Evolutionary conservation across 92 coral and sea anemone genomes (phyloP), one percentile per base, ranked within the genome.

Genomic region (Paramuricea clavata): DNA sequence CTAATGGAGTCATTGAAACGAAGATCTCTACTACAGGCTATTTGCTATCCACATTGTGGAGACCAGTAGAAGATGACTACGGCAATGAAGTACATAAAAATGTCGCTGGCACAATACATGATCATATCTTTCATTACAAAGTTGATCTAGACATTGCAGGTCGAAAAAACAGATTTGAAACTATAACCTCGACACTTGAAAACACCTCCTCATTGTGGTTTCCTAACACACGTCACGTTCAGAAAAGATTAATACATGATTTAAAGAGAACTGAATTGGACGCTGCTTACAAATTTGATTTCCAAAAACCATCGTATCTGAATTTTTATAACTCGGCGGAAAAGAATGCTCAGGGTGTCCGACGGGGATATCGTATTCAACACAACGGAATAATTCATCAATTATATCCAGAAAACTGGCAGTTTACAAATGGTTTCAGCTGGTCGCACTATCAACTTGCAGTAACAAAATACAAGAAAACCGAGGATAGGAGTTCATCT

Each of bases 401-500:
- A 83, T 47, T 95, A 79, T 95, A 92, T 68, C 97, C 97, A 0
- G 92, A 93, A 33, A 92, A 93, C 56, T 95, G 98, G 98, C 78
- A 89, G 73, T 59, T 93, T 17, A 89, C 90, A 0, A 92, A 92
- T 8, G 91, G 88, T 67, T 73, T 91, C 30, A 87, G 91, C 74
- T 95, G 98, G 98, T 94, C 94, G 13, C 82, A 88, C 54, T 93
- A 94, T 56, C 98, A 94, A 80, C 78, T 94, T 90, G 95, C 95
- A 17, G 95, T 94, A 27, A 94, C 98, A 41, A 94, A 88, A 60
- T 81, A 92, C 93, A 95, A 95, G n/a, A 93, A 88, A 52, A 92
- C 78, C 33, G 98, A 95, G 60, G 71, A 87, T 17, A 82, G 90
- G 33, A 95, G 98, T 60, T 87, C 92, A 23, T 95, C 94, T 11